These are phyloP conservation scores for Actinopyga echinites DNA, from an alignment of 53 echinoderm and acorn worm species.

Conservation along the genomic window DNA sequence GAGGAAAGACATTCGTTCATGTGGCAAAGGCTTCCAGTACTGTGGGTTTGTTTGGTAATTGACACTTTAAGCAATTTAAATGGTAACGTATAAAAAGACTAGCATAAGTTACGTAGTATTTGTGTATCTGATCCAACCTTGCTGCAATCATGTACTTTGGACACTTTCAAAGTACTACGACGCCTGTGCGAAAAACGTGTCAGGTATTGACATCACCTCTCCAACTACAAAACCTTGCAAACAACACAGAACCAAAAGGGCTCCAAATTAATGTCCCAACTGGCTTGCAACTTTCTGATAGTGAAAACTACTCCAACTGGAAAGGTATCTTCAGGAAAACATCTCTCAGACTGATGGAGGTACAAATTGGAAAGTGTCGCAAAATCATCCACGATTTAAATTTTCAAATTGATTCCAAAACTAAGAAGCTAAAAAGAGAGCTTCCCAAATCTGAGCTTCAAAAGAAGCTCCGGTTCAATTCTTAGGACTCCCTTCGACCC, in stretches of 20 bases:
- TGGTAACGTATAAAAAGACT: too few relatives aligned
- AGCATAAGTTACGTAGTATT: too few relatives aligned
- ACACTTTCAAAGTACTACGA: too few relatives aligned
- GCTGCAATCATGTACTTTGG: too few relatives aligned
- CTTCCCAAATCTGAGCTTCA: conserved; percentile 11
- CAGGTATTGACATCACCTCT: too few relatives aligned
- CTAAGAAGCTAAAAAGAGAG: neutral
- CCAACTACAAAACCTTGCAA: neutral
- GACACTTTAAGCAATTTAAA: too few relatives aligned
- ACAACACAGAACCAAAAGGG: neutral
- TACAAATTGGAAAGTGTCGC: conserved; percentile 9
- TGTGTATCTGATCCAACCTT: too few relatives aligned
- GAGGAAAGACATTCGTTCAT: too few relatives aligned
- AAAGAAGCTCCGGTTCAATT: neutral
- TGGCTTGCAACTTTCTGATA: neutral
- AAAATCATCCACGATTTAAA: neutral
- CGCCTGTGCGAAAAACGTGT: too few relatives aligned
- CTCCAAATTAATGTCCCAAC: conserved; percentile 12
- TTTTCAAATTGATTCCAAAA: neutral
- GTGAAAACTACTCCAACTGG: conserved; percentile 3
- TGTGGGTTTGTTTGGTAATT: too few relatives aligned
- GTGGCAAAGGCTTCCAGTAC: too few relatives aligned
- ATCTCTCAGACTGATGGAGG: conserved; percentile 3
- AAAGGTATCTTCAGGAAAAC: conserved; percentile 20
- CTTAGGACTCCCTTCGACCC: neutral